Base-by-base conservation (phyloP, 2,113 vertebrate species). In the Pterocles gutturalis region DNA sequence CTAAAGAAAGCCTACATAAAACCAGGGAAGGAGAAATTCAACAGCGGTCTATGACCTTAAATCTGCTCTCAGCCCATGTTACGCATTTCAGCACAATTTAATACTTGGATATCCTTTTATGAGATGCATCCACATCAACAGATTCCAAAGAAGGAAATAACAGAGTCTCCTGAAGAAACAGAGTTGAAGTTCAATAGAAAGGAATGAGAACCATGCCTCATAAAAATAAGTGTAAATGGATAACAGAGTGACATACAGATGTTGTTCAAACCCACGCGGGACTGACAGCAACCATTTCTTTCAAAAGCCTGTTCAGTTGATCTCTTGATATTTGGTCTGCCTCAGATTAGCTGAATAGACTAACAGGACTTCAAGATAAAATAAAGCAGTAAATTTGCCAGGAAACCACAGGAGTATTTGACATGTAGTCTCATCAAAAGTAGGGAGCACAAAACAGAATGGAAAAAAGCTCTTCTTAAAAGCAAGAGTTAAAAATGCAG, bases 401-500 rank as follows among this genome's bases (percentile, higher is more conserved):
- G 84, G 54, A 93, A 92, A 54, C 61, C 72, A 84, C 22, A 60
- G 31, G 70, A 69, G n/a, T 79, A 36, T 45, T 48, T 83, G 65
- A 87, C 34, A 71, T 18, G 36, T 57, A 17, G 9, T 41, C 51
- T 87, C 38, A 64, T 22, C 20, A 65, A 79, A 90, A 90, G 43
- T 1, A 81, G 29, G 24, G 72, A 78, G 66, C 66, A 79, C 41
- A 72, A 94, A 92, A 69, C n/a, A 82, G 81, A 90, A 82, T 54
- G 77, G 41, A 36, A 87, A 84, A 93, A 88, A 57, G 86, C 46
- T 92, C 72, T 92, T 92, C 72, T 92, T 93, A 76, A 82, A 96
- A 95, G 91, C 87, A 93, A 49, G 57, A 87, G 75, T 92, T 97
- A 49, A 90, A 93, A 90, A 73, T 36, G 72, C 81, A 66, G 81